Percentiles rank a stretch among this genome's conserved stretches.
Evolutionary conservation across 2,888 invertebrate genomes (phyloP).

Genomic region (Rhogogaster chlorosoma): DNA sequence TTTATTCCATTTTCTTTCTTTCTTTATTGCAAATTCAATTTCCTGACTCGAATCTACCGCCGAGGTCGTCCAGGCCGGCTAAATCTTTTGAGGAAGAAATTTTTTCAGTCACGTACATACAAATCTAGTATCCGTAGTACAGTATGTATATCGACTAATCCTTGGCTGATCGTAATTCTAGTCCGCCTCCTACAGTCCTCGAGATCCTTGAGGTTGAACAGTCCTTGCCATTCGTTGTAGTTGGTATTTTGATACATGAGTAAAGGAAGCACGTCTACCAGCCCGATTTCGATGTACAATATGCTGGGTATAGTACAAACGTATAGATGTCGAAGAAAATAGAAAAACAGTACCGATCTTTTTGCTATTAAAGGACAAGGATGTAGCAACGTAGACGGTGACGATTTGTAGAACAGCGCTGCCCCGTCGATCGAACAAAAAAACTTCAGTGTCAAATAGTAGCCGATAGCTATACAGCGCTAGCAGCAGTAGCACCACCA

Average conservation of each 20-base stretch:
- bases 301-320: neutral
- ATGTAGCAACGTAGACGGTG: neutral
- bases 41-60: neutral
- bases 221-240: conserved; percentile 34
- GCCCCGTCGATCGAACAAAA: neutral
- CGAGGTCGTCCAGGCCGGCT: neutral
- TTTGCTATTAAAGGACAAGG: neutral
- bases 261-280: neutral
- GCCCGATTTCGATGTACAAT: neutral
- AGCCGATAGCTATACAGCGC: neutral
- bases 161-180: conserved; percentile 8
- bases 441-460: conserved; percentile 35
- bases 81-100: neutral
- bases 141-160: neutral
- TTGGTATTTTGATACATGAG: neutral
- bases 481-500: neutral
- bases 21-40: neutral
- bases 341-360: neutral
- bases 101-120: conserved; percentile 18
- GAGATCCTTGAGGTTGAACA: conserved; percentile 34
- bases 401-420: neutral
- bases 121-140: neutral
- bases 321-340: conserved; percentile 2
- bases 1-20: neutral
- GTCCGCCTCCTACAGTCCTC: conserved; percentile 10